Percentiles rank a stretch among this genome's conserved stretches.
These are phyloP conservation scores for Siderastrea siderea DNA, from an alignment of 92 coral and sea anemone genomes.

Conservation along the genomic window DNA sequence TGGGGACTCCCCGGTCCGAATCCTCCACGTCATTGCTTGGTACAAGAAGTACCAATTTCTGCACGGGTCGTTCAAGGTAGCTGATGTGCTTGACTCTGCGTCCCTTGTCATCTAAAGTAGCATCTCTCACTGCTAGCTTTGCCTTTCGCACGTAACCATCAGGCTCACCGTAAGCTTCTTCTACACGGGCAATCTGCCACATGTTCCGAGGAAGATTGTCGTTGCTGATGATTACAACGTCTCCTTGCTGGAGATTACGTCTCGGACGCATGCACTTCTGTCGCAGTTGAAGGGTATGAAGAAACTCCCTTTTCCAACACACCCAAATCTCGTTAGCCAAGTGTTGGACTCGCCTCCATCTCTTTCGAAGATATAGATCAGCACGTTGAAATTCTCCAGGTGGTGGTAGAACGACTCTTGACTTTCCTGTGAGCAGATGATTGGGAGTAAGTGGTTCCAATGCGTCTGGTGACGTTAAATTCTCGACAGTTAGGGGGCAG, in stretches of 20 bases:
- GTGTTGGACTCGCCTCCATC: too few species aligned
- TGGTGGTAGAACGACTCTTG: slow-evolving; percentile 24
- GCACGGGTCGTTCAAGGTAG: too few species aligned
- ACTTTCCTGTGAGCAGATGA: slow-evolving; percentile 10
- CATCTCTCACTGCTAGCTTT: too few species aligned
- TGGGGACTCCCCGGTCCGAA: too few species aligned
- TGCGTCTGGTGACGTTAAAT: slow-evolving; percentile 28
- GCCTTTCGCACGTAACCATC: too few species aligned
- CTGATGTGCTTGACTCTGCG: neutral
- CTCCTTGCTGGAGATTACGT: slow-evolving; percentile 3
- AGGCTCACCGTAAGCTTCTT: too few species aligned
- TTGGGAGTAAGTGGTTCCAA: slow-evolving; percentile 33
- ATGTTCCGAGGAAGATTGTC: neutral
- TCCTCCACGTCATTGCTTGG: too few species aligned
- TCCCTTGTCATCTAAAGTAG: neutral
- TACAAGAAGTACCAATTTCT: too few species aligned
- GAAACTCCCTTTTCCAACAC: too few species aligned
- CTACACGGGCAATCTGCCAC: too few species aligned
- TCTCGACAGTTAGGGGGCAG: slow-evolving; percentile 34
- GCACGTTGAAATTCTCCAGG: slow-evolving; percentile 42
- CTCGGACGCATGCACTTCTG: neutral
- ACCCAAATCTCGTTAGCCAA: too few species aligned
- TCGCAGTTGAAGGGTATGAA: too few species aligned
- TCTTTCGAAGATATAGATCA: neutral
- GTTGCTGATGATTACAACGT: slow-evolving; percentile 1